Percentiles rank a stretch among this genome's conserved stretches.
phyloP scores from a whole-genome alignment of 2,888 invertebrate species.

The Synanthedon myopaeformis region DNA sequence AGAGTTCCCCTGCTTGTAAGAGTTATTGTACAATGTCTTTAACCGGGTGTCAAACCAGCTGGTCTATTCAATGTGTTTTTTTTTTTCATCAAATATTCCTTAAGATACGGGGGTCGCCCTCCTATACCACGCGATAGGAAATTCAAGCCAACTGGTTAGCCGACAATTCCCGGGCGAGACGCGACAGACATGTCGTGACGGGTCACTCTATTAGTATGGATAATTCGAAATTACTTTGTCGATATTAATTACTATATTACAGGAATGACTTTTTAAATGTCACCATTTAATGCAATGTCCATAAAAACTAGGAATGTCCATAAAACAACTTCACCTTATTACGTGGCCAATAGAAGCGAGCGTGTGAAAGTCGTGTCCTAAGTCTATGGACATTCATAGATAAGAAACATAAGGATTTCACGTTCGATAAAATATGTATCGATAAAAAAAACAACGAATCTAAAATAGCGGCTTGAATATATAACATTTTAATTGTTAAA shows the following conservation, averaged over 20 bases:
- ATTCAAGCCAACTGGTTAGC: conserved; percentile 8
- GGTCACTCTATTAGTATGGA: background rate
- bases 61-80: conserved; percentile 50
- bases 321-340: conserved; percentile 13
- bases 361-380: conserved; percentile 59
- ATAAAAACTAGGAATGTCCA: conserved; percentile 18
- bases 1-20: conserved; percentile 38
- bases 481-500: too few relatives aligned
- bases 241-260: conserved; percentile 17
- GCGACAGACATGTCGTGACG: background rate
- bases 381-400: conserved; percentile 51
- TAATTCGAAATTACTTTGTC: conserved; percentile 3
- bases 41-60: conserved; percentile 52
- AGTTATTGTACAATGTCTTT: conserved; percentile 45
- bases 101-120: conserved; percentile 1
- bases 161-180: background rate
- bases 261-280: conserved; percentile 27
- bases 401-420: conserved; percentile 24
- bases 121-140: conserved; percentile 49
- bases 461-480: too few relatives aligned
- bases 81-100: conserved; percentile 3
- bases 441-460: background rate
- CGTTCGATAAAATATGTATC: background rate
- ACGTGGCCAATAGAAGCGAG: conserved; percentile 12
- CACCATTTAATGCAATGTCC: conserved; percentile 14